Evolutionary conservation across 1,140 invertebrate species (phyloP).

Genomic region (Tenebrio molitor): DNA sequence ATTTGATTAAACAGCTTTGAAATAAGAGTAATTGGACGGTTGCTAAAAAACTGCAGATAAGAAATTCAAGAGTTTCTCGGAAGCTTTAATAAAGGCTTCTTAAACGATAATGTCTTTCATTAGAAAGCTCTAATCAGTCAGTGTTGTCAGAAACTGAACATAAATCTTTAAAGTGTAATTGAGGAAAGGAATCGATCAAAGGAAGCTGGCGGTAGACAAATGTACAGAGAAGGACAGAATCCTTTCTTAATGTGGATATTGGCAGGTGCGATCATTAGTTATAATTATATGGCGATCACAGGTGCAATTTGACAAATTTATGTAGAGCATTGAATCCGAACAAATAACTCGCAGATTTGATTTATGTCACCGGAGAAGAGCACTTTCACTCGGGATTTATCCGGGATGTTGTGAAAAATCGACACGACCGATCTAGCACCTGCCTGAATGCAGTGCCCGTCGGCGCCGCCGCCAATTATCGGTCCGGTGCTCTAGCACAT

Average conservation of each 20-base stretch:
- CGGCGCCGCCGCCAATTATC: too few species aligned
- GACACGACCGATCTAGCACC: too few species aligned
- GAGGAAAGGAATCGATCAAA: conserved; percentile 37
- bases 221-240: conserved; percentile 2
- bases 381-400: too few species aligned
- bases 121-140: conserved; percentile 36
- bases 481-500: too few species aligned
- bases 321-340: conserved; percentile 2
- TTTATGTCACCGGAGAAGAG: not conserved
- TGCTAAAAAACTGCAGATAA: not conserved
- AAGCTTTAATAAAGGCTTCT: conserved; percentile 26
- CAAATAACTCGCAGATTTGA: conserved; percentile 25
- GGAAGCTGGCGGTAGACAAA: conserved; percentile 24
- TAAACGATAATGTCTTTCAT: conserved; percentile 35
- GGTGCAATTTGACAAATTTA: conserved; percentile 26
- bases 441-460: too few species aligned
- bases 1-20: conserved; percentile 4
- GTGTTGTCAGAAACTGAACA: conserved; percentile 35
- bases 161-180: conserved; percentile 39
- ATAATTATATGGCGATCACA: conserved; percentile 21
- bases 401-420: too few species aligned
- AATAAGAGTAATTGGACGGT: conserved; percentile 8
- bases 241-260: not conserved
- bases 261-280: conserved; percentile 18
- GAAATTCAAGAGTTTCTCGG: conserved; percentile 1